phyloP scores from a whole-genome alignment of 2,113 vertebrate genomes.

The Oreochromis spilurus region DNA sequence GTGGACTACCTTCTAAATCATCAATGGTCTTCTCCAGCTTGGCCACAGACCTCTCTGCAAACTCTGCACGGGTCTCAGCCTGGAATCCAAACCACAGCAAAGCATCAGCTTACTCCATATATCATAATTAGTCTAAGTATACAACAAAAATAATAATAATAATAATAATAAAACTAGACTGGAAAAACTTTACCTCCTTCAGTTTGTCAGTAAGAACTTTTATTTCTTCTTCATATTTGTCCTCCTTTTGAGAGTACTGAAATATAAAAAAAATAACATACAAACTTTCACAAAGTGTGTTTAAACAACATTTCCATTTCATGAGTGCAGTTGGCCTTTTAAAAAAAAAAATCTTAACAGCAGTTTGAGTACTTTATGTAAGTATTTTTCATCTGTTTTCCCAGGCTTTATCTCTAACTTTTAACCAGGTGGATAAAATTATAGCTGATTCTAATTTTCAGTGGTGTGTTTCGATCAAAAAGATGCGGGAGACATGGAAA shows the following conservation, averaged over 20 bases:
- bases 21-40: constrained; percentile 98
- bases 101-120: not conserved
- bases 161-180: not conserved
- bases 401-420: not conserved
- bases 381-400: not conserved
- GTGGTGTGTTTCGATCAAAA: not conserved
- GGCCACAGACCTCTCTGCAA: constrained; percentile 94
- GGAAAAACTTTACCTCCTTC: constrained; percentile 82
- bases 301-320: not conserved
- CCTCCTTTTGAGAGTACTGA: constrained; percentile 95
- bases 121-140: not conserved
- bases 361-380: not conserved
- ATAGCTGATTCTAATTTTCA: not conserved
- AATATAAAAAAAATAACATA: constrained; percentile 28
- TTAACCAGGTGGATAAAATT: not conserved
- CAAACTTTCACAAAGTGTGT: not conserved
- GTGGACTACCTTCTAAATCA: constrained; percentile 89
- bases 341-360: not conserved
- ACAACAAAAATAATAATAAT: not conserved
- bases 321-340: not conserved
- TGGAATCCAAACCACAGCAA: constrained; percentile 41
- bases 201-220: constrained; percentile 94
- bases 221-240: constrained; percentile 96
- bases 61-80: constrained; percentile 96
- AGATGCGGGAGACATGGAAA: not conserved